Evolutionary conservation across 2,888 invertebrate genomes (phyloP), one percentile per base, ranked within the genome.

Genomic region (Pasiphila rectangulata): DNA sequence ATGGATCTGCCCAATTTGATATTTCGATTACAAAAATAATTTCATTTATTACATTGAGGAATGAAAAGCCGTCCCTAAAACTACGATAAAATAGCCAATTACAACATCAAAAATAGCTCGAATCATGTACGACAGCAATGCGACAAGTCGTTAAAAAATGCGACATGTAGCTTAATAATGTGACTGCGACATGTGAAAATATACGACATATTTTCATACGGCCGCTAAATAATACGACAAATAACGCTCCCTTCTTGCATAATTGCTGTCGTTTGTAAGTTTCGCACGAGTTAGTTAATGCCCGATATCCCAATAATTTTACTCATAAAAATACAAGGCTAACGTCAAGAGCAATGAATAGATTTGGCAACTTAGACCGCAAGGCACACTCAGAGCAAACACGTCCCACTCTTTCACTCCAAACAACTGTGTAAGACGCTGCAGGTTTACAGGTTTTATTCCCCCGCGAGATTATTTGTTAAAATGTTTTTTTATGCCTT

Each of bases 21-120:
- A 72, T 72, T 73, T 71, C 65, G 67, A 65, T 79, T 85, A 85
- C 72, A 85, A 85, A 85, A 85, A 86, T 85, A 84, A 73, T 73
- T 82, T 72, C 62, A 69, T 75, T 75, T 47, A 55, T 59, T 57
- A 42, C 66, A 62, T 63, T 64, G 60, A 61, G 64, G 66, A 35
- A 74, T 54, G 41, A 64, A 56, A 67, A 64, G 57, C 61, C 24
- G 39, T 51, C 40, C 44, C 43, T 56, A 52, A 23, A 48, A 49
- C 47, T 54, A 53, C 34, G 36, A 42, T 41, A 43, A 21, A 40
- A 53, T 42, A 52, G 51, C 44, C 32, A 51, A 38, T 39, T 57
- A 51, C 25, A 39, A 37, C 29, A 44, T 34, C 23, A 24, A 32
- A 32, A 32, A 17, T 30, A 17, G 4, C 2, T 15, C n/a, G 16